Percentiles rank a stretch among this genome's conserved stretches.
These are phyloP conservation scores for Lagopus leucura DNA, from an alignment of 2,113 vertebrate species.

Conservation along the genomic window DNA sequence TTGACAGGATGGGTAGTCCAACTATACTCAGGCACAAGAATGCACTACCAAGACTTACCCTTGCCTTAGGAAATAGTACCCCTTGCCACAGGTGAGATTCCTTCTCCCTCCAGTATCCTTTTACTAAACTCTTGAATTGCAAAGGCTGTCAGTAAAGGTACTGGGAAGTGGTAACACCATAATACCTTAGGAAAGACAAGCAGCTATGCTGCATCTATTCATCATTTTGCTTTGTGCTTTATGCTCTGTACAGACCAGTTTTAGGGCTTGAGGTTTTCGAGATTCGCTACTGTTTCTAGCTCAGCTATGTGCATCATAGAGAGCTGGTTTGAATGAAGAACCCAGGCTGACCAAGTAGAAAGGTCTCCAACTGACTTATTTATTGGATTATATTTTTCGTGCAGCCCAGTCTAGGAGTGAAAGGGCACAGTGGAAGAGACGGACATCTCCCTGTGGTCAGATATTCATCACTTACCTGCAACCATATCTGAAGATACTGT, in stretches of 20 bases:
- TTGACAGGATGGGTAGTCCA: background rate
- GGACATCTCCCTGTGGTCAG: background rate
- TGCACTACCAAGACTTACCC: rapidly evolving
- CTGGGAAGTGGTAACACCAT: background rate
- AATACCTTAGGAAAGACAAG: background rate
- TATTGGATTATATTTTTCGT: background rate
- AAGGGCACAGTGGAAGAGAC: background rate
- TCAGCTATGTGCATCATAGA: background rate
- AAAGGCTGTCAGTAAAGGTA: background rate
- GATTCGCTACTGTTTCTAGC: background rate
- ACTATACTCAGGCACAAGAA: background rate
- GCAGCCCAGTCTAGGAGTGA: background rate
- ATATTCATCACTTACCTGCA: conserved; percentile 20
- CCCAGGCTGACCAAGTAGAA: background rate
- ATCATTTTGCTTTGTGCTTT: background rate
- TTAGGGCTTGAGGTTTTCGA: background rate
- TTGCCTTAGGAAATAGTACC: background rate
- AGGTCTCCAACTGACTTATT: background rate
- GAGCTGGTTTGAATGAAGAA: background rate
- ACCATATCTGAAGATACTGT: conserved; percentile 51
- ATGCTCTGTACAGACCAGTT: background rate
- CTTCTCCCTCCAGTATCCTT: background rate
- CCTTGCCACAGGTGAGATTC: background rate
- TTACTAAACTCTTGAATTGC: background rate
- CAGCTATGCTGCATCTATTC: background rate